Conservation (phyloP, 2,113 vertebrate species). For the Dicentrarchus labrax region DNA sequence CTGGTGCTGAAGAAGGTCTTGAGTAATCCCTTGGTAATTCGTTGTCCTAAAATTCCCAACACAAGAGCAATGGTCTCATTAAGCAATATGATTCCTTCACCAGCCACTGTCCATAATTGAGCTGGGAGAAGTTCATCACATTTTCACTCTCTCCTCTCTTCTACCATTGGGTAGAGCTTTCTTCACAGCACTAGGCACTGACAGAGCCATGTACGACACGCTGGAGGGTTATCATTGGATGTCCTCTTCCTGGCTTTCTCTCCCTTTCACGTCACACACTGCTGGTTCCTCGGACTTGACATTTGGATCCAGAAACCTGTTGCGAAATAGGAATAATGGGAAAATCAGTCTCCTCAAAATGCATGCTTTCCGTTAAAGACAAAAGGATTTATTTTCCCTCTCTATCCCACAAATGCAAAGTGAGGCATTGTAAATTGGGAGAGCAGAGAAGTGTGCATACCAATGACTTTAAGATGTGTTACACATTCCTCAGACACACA, state of each 20-base stretch:
- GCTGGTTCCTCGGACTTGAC: constrained; percentile 60
- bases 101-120: constrained; percentile 81
- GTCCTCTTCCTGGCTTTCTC: constrained; percentile 9
- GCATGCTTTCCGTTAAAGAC: constrained; percentile 8
- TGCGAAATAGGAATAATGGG: constrained; percentile 47
- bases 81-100: constrained; percentile 81
- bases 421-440: constrained; percentile 47
- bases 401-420: constrained; percentile 42
- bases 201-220: constrained; percentile 38
- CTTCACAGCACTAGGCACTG: constrained; percentile 51
- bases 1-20: constrained; percentile 53
- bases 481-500: constrained; percentile 45
- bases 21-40: constrained; percentile 82
- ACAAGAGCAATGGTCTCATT: constrained; percentile 78
- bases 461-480: constrained; percentile 37
- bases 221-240: constrained; percentile 53
- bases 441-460: constrained; percentile 43
- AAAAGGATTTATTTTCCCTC: neutral
- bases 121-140: constrained; percentile 71
- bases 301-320: constrained; percentile 76
- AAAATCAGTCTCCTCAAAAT: constrained; percentile 43
- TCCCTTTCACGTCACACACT: constrained; percentile 63
- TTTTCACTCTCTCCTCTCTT: constrained; percentile 56
- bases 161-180: constrained; percentile 54
- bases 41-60: constrained; percentile 71